Conservation (phyloP, 1,140 invertebrate species). For the Megathymus violae region DNA sequence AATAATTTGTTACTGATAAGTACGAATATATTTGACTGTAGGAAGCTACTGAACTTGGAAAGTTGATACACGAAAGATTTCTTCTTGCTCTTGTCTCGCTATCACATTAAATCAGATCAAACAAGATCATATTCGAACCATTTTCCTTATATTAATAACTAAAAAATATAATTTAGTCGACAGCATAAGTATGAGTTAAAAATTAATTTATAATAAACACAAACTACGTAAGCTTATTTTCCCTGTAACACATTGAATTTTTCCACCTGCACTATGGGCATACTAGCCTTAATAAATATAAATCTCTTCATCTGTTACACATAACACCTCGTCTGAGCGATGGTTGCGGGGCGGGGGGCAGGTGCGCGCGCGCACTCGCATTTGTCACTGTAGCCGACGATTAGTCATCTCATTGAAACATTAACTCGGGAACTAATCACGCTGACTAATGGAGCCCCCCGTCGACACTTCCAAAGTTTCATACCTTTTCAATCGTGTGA, state of each 20-base stretch:
- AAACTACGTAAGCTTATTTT: too few species aligned
- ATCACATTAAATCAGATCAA: too few species aligned
- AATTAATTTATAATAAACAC: too few species aligned
- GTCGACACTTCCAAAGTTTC: conserved; percentile 78
- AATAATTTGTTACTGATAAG: too few species aligned
- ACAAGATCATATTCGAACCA: too few species aligned
- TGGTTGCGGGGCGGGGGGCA: conserved; percentile 68
- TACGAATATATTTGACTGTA: too few species aligned
- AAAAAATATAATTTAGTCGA: too few species aligned
- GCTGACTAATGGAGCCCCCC: conserved; percentile 80
- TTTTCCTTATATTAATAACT: too few species aligned
- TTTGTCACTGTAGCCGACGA: conserved; percentile 79
- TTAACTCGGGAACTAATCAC: conserved; percentile 81
- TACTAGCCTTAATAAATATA: conserved; percentile 71
- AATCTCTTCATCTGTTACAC: conserved; percentile 76
- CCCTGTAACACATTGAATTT: background rate
- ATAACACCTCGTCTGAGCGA: conserved; percentile 69
- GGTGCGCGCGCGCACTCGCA: conserved; percentile 73
- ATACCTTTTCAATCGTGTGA: conserved; percentile 53
- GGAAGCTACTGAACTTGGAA: too few species aligned
- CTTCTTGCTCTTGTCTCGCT: too few species aligned
- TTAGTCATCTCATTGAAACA: conserved; percentile 83
- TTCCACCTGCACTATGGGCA: conserved; percentile 36
- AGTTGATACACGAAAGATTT: too few species aligned
- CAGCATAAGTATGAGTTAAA: too few species aligned